Base-by-base conservation (phyloP, 2,113 vertebrate genomes). In the Gobio gobio region DNA sequence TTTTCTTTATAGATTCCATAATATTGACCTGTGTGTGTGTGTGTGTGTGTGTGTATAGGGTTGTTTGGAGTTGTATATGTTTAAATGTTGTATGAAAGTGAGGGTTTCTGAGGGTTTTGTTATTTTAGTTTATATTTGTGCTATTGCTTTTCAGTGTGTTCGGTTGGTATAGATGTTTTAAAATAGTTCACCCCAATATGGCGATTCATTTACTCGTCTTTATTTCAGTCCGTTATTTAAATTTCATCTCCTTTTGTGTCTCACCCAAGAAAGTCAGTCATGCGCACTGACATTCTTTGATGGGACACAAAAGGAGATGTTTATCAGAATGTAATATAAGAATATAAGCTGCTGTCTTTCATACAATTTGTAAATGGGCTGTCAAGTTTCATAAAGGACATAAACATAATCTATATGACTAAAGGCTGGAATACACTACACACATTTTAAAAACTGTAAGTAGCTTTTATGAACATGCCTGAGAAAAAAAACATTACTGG, bases 71-170 rank as follows among this genome's bases (percentile, higher is more conserved):
- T 18, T 68, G 51, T 36, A 5, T 18, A 59, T 56, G 29, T 83
- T 33, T 82, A 5, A 22, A 56, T 61, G 64, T 40, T 83, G 10
- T 66, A 49, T 47, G 10, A 51, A 78, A 5, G 24, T 76, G 16
- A 54, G 51, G 16, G 81, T 77, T 70, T 49, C 56, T 77, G 13
- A 59, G 66, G 33, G 79, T 24, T 88, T 47, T 74, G 8, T 56
- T 22, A 47, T 72, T 49, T 82, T 40, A 1, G 29, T 70, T 78
- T 22, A 24, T 26, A 78, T 12, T 59, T 66, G 18, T 61, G 51
- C 70, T 58, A 5, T 77, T 49, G 20, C n/a, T 59, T 56, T 29
- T 56, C 73, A 36, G n/a, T 78, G 59, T 78, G 66, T 49, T 72
- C 16, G 43, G 14, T 74, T 68, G 18, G 66, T 84, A n/a, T 70